These are phyloP conservation scores for Oceanodroma leucorhoa DNA, from an alignment of 2,797 vertebrate species.

Conservation along the genomic window DNA sequence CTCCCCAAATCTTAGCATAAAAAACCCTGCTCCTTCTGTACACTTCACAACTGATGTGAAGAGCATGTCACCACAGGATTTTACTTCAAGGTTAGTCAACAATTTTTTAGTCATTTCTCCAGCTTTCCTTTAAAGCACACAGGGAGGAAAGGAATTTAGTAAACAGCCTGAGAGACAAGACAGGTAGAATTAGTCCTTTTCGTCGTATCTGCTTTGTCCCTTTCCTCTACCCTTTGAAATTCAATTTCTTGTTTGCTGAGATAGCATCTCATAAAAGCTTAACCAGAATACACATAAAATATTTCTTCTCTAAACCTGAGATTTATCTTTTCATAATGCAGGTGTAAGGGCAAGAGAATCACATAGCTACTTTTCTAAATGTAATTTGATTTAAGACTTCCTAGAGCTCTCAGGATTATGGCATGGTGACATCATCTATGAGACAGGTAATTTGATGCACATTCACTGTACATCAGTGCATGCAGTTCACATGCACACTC, in stretches of 20 bases:
- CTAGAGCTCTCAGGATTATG: not conserved
- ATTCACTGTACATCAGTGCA: not conserved
- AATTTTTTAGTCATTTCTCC: not conserved
- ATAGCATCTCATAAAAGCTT: constrained; percentile 59
- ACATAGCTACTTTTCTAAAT: not conserved
- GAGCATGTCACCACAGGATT: not conserved
- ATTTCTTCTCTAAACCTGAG: not conserved
- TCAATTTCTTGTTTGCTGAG: constrained; percentile 18
- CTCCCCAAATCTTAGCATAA: not conserved
- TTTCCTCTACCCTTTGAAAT: constrained; percentile 24
- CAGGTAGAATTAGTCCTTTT: constrained; percentile 15
- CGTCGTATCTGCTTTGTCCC: constrained; percentile 10
- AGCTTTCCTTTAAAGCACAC: not conserved
- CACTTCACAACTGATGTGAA: not conserved
- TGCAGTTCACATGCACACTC: not conserved
- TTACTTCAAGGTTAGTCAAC: not conserved
- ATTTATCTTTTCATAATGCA: not conserved
- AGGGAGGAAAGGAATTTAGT: constrained; percentile 11
- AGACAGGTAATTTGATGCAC: not conserved
- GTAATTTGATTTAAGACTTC: not conserved
- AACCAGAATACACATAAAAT: constrained; percentile 61
- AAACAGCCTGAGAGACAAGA: constrained; percentile 4
- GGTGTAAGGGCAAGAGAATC: not conserved
- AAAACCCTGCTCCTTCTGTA: not conserved
- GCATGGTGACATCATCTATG: not conserved